Evolutionary conservation across 2,797 vertebrate genomes (phyloP).

Genomic region (Spinus olivaceus): DNA sequence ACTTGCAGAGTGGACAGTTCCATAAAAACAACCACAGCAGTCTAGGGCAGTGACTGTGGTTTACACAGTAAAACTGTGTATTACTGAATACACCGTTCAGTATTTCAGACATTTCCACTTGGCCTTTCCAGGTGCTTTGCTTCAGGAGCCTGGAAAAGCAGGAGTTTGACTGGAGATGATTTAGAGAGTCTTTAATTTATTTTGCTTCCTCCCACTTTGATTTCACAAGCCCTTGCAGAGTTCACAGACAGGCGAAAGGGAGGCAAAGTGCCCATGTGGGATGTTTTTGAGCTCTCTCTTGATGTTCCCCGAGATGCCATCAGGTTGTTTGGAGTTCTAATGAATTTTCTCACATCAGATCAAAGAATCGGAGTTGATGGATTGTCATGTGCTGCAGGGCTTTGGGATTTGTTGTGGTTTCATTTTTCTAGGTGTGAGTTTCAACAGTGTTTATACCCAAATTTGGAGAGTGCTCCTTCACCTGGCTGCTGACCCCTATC

Average conservation of each 20-base stretch:
- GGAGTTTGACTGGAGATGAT: background rate
- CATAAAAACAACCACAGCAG: background rate
- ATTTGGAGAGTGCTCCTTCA: slow-evolving; percentile 96
- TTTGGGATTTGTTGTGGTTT: background rate
- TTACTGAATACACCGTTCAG: accelerated
- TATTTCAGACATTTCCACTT: background rate
- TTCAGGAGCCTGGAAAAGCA: background rate
- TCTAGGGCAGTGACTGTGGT: background rate
- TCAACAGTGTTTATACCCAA: slow-evolving; percentile 99
- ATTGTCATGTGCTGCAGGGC: background rate
- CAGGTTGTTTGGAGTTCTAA: background rate
- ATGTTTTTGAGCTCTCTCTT: slow-evolving; percentile 1
- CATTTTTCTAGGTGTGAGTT: slow-evolving; percentile 86
- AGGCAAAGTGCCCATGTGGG: background rate
- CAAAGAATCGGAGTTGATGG: background rate
- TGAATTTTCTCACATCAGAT: slow-evolving; percentile 24
- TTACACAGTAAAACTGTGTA: no score
- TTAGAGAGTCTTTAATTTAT: background rate
- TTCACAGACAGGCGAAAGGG: background rate
- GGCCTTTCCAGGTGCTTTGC: background rate
- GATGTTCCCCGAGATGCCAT: background rate
- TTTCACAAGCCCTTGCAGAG: background rate
- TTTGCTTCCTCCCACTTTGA: background rate
- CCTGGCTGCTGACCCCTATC: slow-evolving; percentile 93
- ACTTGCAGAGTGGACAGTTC: background rate